Conservation (phyloP, 2,113 vertebrate species). For the Gallinago jamesoni region DNA sequence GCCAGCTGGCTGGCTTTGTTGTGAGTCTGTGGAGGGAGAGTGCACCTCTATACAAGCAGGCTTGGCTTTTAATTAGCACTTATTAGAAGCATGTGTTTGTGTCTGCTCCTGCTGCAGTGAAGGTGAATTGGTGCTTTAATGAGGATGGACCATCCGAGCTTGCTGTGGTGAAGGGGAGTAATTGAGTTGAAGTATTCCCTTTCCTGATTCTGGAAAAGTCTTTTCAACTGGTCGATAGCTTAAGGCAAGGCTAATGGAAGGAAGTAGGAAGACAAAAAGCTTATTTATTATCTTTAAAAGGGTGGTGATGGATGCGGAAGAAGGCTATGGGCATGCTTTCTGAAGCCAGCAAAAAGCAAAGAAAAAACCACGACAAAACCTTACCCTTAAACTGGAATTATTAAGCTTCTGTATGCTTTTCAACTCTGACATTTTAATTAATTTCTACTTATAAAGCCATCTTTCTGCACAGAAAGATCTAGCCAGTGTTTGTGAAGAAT, state of each 20-base stretch:
- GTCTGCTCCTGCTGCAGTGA: background rate
- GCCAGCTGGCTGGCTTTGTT: conserved; percentile 25
- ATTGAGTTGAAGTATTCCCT: conserved; percentile 59
- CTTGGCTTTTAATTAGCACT: conserved; percentile 58
- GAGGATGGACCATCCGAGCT: background rate
- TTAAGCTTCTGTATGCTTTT: background rate
- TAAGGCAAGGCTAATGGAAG: conserved; percentile 39
- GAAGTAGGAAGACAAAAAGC: conserved; percentile 21
- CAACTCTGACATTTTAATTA: background rate
- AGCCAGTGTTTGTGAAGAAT: background rate
- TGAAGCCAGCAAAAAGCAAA: background rate
- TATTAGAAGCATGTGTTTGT: conserved; percentile 12
- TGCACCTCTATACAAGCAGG: background rate
- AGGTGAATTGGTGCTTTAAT: conserved; percentile 21
- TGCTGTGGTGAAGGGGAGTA: background rate
- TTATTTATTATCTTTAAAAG: conserved; percentile 25
- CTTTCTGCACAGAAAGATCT: background rate
- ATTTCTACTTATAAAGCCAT: background rate
- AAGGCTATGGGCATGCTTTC: background rate
- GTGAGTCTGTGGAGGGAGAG: background rate
- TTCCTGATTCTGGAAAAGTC: background rate
- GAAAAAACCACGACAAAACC: background rate
- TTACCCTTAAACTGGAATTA: background rate
- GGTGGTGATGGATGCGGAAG: background rate
- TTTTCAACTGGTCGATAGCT: conserved; percentile 42